Evolutionary conservation across 2,113 vertebrate genomes (phyloP), one percentile per base, ranked within the genome.

Genomic region (Embiotoca jacksoni): DNA sequence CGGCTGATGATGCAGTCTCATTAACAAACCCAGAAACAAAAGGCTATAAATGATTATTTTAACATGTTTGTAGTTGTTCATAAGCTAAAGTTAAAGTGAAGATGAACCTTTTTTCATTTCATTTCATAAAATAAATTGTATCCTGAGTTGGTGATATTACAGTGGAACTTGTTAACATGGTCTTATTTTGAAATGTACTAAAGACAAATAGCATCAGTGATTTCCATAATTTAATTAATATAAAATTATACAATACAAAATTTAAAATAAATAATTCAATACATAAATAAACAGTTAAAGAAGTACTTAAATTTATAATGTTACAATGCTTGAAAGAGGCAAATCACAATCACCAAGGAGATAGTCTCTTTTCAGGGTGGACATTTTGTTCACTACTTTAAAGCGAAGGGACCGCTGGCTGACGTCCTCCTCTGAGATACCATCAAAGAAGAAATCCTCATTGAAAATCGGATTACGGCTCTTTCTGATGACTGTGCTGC

Each of bases 391-490:
- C 67, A 95, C 88, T 0, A 96, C 96, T 91, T 98, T 96, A 82
- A 98, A 94, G 60, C 94, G 93, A 58, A 97, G 86, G 0, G 94
- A 94, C 68, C 94, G 87, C 72, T 87, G 87, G 62, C 75, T 74
- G 41, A 97, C 85, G 71, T 96, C 93, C 1, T 96, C 94, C 69
- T 95, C 95, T 0, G 94, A 82, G 58, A 97, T 89, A 0, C 94
- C 83, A 5, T 97, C 96, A 61, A 97, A 96, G 92, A 96, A 97
- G 78, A 98, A 97, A 92, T 98, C 97, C 88, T 97, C 96, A 52
- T 97, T 97, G 78, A 97, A 96, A 77, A 97, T 96, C 0, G 96
- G 96, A 81, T 97, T 96, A 30, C 95, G 96, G 90, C 96, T 97
- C 74, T 94, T 95, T 80, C 96, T 93, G 74, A 98, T 96, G 54